phyloP scores from a whole-genome alignment of 2,113 vertebrate species.

The Polyodon spathula region DNA sequence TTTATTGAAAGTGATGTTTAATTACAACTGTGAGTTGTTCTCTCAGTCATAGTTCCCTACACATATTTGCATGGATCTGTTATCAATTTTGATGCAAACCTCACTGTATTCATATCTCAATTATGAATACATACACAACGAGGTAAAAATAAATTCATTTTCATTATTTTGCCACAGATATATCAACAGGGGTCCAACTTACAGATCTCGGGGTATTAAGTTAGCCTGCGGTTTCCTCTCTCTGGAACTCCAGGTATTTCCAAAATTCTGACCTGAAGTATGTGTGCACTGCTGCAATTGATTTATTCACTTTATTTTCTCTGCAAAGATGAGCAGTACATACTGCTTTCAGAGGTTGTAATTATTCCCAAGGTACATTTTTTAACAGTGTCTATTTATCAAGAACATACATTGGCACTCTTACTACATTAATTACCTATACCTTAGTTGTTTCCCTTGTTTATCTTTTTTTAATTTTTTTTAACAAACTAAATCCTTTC shows the following conservation, averaged over 20 bases:
- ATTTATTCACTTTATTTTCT: slow-evolving; percentile 28
- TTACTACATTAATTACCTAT: slow-evolving; percentile 49
- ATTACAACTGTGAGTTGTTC: too few relatives aligned
- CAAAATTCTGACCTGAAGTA: slow-evolving; percentile 17
- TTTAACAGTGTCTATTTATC: slow-evolving; percentile 56
- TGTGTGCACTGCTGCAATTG: slow-evolving; percentile 27
- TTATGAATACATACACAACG: too few relatives aligned
- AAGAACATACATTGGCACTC: slow-evolving; percentile 57
- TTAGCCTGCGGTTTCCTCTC: slow-evolving; percentile 36
- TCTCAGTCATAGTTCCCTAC: too few relatives aligned
- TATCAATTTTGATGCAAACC: too few relatives aligned
- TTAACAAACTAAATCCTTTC: slow-evolving; percentile 9
- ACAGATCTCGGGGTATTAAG: slow-evolving; percentile 39
- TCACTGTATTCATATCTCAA: too few relatives aligned
- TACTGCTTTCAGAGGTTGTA: slow-evolving; percentile 51
- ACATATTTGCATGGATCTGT: too few relatives aligned
- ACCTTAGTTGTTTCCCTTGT: slow-evolving; percentile 47
- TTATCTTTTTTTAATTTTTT: slow-evolving; percentile 48
- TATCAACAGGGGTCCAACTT: slow-evolving; percentile 36
- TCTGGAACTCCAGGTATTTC: slow-evolving; percentile 33
- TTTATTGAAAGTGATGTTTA: too few relatives aligned
- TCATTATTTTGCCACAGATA: slow-evolving; percentile 39
- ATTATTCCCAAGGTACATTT: slow-evolving; percentile 58
- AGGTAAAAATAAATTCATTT: slow-evolving; percentile 35
- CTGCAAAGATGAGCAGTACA: slow-evolving; percentile 35